Conservation (phyloP, 2,888 invertebrate species). For the Trachelus tabidus region DNA sequence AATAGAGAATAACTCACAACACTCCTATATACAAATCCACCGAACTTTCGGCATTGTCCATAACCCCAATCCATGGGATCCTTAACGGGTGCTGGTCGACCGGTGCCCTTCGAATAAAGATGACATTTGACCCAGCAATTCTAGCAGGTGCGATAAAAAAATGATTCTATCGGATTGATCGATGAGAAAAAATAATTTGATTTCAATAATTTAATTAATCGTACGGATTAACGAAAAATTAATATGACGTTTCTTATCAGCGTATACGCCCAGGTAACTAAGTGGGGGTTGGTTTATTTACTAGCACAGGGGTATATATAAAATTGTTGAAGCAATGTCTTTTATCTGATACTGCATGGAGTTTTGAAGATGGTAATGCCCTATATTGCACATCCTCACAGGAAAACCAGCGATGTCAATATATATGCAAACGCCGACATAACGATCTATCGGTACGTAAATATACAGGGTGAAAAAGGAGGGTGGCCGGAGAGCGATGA, state of each 20-base stretch:
- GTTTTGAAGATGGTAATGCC: neutral
- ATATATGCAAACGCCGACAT: constrained; percentile 65
- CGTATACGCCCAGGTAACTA: neutral
- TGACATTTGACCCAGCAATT: neutral
- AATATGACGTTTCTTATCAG: neutral
- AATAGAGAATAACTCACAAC: neutral
- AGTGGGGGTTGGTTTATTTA: no score
- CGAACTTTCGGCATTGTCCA: neutral
- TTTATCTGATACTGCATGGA: neutral
- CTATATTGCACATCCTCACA: neutral
- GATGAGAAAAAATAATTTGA: neutral
- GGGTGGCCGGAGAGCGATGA: constrained; percentile 23
- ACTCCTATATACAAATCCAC: neutral
- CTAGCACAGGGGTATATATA: neutral
- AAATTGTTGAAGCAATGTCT: neutral
- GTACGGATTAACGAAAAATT: neutral
- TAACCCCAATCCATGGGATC: neutral
- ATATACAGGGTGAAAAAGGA: constrained; percentile 51
- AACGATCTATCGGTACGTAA: constrained; percentile 66
- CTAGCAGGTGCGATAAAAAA: neutral
- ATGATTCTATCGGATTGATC: neutral
- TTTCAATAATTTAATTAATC: neutral
- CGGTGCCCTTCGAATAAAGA: neutral
- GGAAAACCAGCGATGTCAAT: constrained; percentile 54
- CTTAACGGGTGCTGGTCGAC: neutral